phyloP scores from a whole-genome alignment of 2,888 invertebrate genomes.

The Coleophora deauratella region DNA sequence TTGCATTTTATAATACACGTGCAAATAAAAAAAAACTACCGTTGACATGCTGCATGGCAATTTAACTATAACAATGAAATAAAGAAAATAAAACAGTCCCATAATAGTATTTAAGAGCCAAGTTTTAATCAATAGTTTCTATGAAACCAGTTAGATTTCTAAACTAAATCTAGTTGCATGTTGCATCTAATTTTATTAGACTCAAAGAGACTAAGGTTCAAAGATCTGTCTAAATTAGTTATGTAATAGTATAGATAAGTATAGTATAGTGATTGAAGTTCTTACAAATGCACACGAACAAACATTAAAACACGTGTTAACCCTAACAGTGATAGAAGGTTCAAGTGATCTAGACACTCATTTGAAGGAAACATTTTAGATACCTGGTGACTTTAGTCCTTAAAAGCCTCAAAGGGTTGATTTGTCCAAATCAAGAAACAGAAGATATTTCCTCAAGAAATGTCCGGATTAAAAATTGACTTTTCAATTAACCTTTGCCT shows the following conservation, averaged over 20 bases:
- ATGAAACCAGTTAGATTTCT: slow-evolving; percentile 33
- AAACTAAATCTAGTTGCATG: slow-evolving; percentile 40
- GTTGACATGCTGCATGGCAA: slow-evolving; percentile 61
- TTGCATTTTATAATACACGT: slow-evolving; percentile 33
- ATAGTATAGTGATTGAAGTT: slow-evolving; percentile 20
- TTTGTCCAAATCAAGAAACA: too few relatives aligned
- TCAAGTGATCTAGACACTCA: slow-evolving; percentile 59
- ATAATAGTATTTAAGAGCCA: slow-evolving; percentile 45
- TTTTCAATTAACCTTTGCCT: too few relatives aligned
- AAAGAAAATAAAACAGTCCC: slow-evolving; percentile 37
- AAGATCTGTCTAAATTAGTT: slow-evolving; percentile 11
- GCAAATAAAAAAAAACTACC: slow-evolving; percentile 57
- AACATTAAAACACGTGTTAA: slow-evolving; percentile 41
- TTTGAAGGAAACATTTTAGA: slow-evolving; percentile 39
- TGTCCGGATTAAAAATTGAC: too few relatives aligned
- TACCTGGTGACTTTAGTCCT: too few relatives aligned
- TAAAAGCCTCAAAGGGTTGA: too few relatives aligned
- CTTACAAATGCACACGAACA: slow-evolving; percentile 48
- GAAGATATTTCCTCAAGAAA: too few relatives aligned
- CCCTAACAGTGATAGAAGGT: slow-evolving; percentile 56
- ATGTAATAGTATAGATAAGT: too few relatives aligned
- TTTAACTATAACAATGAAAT: slow-evolving; percentile 35
- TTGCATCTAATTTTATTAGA: slow-evolving; percentile 24
- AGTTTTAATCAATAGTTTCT: slow-evolving; percentile 43
- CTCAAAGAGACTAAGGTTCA: slow-evolving; percentile 20